phyloP scores from a whole-genome alignment of 2,888 invertebrate species.

The Drosophila subquinaria region DNA sequence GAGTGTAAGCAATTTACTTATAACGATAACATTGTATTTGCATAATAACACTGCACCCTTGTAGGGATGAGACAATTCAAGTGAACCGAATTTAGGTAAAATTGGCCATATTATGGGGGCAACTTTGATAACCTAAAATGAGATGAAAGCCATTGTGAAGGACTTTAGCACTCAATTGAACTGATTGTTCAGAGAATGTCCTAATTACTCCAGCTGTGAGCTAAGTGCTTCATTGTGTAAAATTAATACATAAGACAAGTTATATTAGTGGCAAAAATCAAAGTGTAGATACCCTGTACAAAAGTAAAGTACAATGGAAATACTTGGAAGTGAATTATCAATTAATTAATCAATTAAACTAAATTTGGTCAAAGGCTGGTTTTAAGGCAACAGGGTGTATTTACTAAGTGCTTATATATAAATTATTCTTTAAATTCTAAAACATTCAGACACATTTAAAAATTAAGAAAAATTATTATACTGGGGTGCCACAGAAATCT shows the following conservation, averaged over 20 bases:
- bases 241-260: conserved; percentile 5
- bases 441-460: too few relatives aligned
- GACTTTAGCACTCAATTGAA: conserved; percentile 44
- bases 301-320: not conserved
- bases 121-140: conserved; percentile 26
- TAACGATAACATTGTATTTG: conserved; percentile 24
- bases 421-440: too few relatives aligned
- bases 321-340: too few relatives aligned
- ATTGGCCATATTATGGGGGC: conserved; percentile 22
- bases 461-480: not conserved
- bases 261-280: not conserved
- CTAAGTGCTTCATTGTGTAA: conserved; percentile 41
- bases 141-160: conserved; percentile 32
- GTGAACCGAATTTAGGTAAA: conserved; percentile 14
- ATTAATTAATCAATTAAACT: too few relatives aligned
- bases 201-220: conserved; percentile 49
- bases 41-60: conserved; percentile 16
- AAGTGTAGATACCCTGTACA: not conserved
- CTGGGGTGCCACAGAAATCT: too few relatives aligned
- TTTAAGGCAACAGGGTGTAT: too few relatives aligned
- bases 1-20: conserved; percentile 22
- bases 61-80: conserved; percentile 11
- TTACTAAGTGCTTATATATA: too few relatives aligned
- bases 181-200: conserved; percentile 31
- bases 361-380: too few relatives aligned